These are phyloP conservation scores for Onychostoma macrolepis DNA, from an alignment of 2,113 vertebrate genomes.

Conservation along the genomic window DNA sequence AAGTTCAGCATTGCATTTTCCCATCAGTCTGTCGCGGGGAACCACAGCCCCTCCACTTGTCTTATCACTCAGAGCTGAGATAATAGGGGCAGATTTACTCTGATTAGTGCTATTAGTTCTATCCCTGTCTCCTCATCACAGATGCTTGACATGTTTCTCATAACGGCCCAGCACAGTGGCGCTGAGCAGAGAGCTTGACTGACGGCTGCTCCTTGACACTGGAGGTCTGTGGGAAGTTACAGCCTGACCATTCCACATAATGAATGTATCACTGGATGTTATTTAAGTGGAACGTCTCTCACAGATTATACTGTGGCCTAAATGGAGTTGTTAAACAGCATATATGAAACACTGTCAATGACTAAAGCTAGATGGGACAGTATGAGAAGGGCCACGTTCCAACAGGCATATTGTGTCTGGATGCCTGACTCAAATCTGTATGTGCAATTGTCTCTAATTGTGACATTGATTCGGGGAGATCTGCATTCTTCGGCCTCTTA, in stretches of 20 bases:
- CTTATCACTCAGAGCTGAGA: conserved; percentile 68
- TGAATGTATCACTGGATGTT: neutral
- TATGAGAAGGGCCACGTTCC: conserved; percentile 58
- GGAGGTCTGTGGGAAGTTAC: conserved; percentile 28
- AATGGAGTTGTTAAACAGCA: neutral
- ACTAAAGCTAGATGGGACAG: conserved; percentile 10
- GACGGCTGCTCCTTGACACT: conserved; percentile 35
- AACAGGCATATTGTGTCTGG: conserved; percentile 64
- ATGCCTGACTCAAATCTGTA: conserved; percentile 58
- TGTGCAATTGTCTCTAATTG: conserved; percentile 76
- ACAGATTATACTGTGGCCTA: neutral
- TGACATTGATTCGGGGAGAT: conserved; percentile 71
- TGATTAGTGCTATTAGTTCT: conserved; percentile 73
- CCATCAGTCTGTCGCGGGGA: conserved; percentile 31
- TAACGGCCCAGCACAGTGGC: conserved; percentile 51
- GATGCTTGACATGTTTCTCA: conserved; percentile 69
- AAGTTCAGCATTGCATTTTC: conserved; percentile 25
- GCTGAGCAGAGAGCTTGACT: conserved; percentile 48
- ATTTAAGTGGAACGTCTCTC: neutral
- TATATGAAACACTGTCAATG: neutral
- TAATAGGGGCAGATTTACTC: conserved; percentile 75
- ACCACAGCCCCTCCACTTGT: conserved; percentile 38
- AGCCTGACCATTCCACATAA: neutral
- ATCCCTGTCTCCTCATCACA: conserved; percentile 69
- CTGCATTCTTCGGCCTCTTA: conserved; percentile 78